Evolutionary conservation across 2,888 invertebrate genomes (phyloP).

Genomic region (Tyria jacobaeae): DNA sequence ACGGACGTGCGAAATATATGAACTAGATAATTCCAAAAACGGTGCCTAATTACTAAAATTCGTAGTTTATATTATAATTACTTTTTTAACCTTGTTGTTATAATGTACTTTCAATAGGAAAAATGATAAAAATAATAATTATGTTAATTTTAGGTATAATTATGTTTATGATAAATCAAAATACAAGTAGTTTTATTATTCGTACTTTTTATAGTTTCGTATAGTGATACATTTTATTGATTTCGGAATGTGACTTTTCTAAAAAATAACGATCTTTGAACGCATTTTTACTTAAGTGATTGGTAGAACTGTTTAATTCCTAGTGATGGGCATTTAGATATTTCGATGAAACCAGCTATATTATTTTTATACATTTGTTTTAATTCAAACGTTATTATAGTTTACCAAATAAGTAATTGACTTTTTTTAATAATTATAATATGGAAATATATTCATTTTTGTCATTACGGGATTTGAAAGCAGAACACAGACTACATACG

Average conservation of each 20-base stretch:
- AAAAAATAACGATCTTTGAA: slow-evolving; percentile 21
- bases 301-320: slow-evolving; percentile 24
- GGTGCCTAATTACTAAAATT: too few relatives aligned
- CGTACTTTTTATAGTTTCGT: not conserved
- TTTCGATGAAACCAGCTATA: not conserved
- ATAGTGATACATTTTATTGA: not conserved
- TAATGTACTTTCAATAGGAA: too few relatives aligned
- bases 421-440: not conserved
- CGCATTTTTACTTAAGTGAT: slow-evolving; percentile 30
- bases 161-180: too few relatives aligned
- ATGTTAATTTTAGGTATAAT: too few relatives aligned
- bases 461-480: not conserved
- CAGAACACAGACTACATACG: too few relatives aligned
- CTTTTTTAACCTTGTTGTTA: too few relatives aligned
- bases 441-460: not conserved
- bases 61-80: too few relatives aligned
- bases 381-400: not conserved
- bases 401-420: not conserved
- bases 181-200: not conserved
- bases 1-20: too few relatives aligned
- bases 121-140: too few relatives aligned
- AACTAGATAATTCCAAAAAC: too few relatives aligned
- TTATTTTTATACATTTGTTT: not conserved
- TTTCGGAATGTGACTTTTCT: not conserved
- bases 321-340: slow-evolving; percentile 11